Evolutionary conservation across 53 echinoderm and acorn worm genomes (phyloP).

Genomic region (Antedon mediterranea): DNA sequence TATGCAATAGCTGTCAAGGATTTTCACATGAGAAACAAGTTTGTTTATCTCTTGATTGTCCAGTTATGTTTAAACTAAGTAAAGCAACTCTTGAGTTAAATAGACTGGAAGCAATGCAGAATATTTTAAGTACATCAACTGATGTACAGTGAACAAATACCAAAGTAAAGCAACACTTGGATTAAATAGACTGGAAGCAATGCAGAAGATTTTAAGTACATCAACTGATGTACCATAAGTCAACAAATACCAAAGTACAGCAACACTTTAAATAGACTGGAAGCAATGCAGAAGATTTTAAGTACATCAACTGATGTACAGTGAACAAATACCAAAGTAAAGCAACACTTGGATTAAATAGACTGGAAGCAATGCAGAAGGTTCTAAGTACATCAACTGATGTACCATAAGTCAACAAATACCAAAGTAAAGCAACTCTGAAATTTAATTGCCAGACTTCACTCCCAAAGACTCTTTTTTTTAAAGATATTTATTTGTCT

Average conservation of each 20-base stretch:
- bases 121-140: background rate
- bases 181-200: slow-evolving; percentile 22
- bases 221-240: background rate
- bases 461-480: too few relatives aligned
- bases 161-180: slow-evolving; percentile 19
- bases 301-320: background rate
- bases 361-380: slow-evolving; percentile 5
- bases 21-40: slow-evolving; percentile 33
- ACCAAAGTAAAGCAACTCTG: too few relatives aligned
- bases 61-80: slow-evolving; percentile 38
- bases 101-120: slow-evolving; percentile 5
- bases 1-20: slow-evolving; percentile 68
- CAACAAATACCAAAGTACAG: slow-evolving; percentile 1
- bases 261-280: slow-evolving; percentile 25
- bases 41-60: slow-evolving; percentile 78
- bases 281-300: background rate
- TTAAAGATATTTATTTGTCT: too few relatives aligned
- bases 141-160: background rate
- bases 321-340: background rate
- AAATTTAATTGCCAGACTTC: too few relatives aligned
- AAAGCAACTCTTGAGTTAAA: slow-evolving; percentile 33
- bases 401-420: background rate
- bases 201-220: background rate
- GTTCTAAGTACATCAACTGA: background rate
- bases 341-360: slow-evolving; percentile 26